phyloP scores from a whole-genome alignment of 2,113 vertebrate species.

The Lepisosteus oculatus region DNA sequence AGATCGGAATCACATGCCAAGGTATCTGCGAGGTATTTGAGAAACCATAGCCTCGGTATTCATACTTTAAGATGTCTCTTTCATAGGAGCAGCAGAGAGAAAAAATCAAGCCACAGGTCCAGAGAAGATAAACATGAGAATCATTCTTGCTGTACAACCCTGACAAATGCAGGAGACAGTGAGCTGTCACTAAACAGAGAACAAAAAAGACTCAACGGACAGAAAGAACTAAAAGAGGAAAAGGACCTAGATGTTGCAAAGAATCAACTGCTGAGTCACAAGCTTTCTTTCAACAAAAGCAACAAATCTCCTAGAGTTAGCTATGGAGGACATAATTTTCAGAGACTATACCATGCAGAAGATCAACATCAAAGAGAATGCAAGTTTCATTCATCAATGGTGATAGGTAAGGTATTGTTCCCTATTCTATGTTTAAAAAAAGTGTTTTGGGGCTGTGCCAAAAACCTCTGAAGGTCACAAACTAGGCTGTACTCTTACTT shows the following conservation, averaged over 20 bases:
- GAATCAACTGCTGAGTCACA: neutral
- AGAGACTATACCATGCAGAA: too few species aligned
- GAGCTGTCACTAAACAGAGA: neutral
- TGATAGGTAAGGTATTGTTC: too few species aligned
- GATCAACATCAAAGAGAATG: too few species aligned
- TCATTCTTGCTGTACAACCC: neutral
- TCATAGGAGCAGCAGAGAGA: slow-evolving; percentile 7
- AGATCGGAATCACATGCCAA: too few species aligned
- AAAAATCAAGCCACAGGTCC: neutral
- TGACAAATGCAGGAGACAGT: neutral
- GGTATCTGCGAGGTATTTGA: too few species aligned
- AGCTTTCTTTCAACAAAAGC: neutral
- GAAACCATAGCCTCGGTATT: neutral
- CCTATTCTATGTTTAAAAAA: too few species aligned
- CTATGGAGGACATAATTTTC: too few species aligned
- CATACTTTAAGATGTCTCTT: neutral
- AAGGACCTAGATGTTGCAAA: neutral
- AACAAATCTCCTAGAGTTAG: neutral
- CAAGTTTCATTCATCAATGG: too few species aligned
- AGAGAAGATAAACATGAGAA: slow-evolving; percentile 3
- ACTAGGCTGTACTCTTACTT: too few species aligned
- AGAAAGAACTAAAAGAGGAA: slow-evolving; percentile 17
- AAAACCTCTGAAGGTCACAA: too few species aligned
- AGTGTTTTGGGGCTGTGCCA: too few species aligned
- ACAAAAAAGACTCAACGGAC: slow-evolving; percentile 5